Percentiles rank a stretch among this genome's conserved stretches.
These are phyloP conservation scores for Nephrotoma flavescens DNA, from an alignment of 2,888 invertebrate genomes.

Conservation along the genomic window DNA sequence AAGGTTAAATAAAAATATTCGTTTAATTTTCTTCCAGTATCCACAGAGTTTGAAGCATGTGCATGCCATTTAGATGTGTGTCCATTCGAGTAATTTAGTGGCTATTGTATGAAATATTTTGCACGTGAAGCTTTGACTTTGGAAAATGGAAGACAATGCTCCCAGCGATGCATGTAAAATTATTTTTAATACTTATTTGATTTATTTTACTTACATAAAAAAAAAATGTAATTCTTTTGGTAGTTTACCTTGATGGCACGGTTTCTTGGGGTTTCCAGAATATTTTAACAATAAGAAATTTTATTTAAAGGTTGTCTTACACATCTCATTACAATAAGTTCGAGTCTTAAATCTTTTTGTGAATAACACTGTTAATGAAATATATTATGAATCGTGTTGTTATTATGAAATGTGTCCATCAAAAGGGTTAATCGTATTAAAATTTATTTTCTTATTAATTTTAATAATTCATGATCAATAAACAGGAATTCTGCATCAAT, in stretches of 20 bases:
- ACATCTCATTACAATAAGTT: not conserved
- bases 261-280: not conserved
- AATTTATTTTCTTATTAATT: not conserved
- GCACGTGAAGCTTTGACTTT: not conserved
- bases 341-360: not conserved
- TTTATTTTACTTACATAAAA: not conserved
- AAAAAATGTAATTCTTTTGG: not conserved
- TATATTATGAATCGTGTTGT: not conserved
- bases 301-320: not conserved
- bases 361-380: not conserved
- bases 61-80: too few species aligned
- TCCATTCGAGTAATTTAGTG: not conserved
- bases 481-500: not conserved
- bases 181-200: not conserved
- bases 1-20: not conserved
- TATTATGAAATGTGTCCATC: not conserved
- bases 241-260: not conserved
- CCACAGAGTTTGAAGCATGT: too few species aligned
- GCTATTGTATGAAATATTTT: not conserved
- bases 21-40: not conserved
- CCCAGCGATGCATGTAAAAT: not conserved
- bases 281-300: not conserved
- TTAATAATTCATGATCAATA: not conserved
- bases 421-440: not conserved
- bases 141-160: not conserved